Percentiles rank a stretch among this genome's conserved stretches.
phyloP scores from a whole-genome alignment of 1,140 invertebrate genomes.

The Eulimnadia texana region DNA sequence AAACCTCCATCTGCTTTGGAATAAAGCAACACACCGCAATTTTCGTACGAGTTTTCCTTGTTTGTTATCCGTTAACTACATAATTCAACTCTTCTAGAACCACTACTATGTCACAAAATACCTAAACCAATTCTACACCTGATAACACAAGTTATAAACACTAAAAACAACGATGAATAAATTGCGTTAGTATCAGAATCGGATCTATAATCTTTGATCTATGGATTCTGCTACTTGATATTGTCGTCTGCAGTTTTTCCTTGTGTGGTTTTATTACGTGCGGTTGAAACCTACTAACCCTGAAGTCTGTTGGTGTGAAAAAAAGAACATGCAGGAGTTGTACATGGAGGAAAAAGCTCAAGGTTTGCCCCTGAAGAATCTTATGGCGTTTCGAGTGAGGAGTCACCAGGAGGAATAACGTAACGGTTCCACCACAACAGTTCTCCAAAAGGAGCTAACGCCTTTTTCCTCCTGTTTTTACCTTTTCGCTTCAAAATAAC shows the following conservation, averaged over 20 bases:
- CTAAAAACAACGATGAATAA: too few relatives aligned
- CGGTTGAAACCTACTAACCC: neutral
- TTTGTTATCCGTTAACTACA: neutral
- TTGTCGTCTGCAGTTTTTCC: too few relatives aligned
- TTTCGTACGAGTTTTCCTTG: neutral
- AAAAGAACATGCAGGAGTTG: neutral
- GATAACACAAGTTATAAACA: too few relatives aligned
- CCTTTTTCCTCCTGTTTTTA: neutral
- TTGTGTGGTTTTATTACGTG: too few relatives aligned
- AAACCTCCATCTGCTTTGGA: conserved; percentile 3
- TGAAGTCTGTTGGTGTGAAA: neutral
- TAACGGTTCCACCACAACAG: neutral
- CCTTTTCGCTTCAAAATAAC: neutral
- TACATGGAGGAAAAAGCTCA: too few relatives aligned
- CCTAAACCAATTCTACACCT: too few relatives aligned
- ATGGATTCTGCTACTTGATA: too few relatives aligned
- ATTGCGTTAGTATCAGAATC: too few relatives aligned
- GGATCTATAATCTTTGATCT: too few relatives aligned
- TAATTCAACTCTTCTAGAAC: too few relatives aligned
- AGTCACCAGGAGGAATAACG: neutral
- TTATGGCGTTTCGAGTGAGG: neutral
- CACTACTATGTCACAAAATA: too few relatives aligned
- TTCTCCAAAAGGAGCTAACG: neutral
- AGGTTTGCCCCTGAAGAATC: too few relatives aligned
- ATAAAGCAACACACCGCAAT: neutral